Evolutionary conservation across 2,113 vertebrate species (phyloP).

Genomic region (Pontoporia blainvillei): DNA sequence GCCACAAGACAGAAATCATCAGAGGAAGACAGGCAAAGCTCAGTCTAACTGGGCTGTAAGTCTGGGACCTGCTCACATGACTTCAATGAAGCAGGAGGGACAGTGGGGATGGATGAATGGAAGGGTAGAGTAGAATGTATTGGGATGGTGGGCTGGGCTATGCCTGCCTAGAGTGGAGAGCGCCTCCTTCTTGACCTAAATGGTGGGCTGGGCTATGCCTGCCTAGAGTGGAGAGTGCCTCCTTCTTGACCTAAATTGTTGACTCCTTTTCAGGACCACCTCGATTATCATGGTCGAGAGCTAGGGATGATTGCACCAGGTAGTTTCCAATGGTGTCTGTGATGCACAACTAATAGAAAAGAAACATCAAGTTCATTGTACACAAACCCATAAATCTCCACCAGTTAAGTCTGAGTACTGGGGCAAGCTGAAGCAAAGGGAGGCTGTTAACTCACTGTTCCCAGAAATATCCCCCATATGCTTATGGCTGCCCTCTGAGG

Average conservation of each 20-base stretch:
- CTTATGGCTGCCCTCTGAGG: background rate
- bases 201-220: background rate
- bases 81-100: background rate
- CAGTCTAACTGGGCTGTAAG: background rate
- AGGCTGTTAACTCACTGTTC: background rate
- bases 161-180: background rate
- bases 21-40: background rate
- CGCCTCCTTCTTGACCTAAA: background rate
- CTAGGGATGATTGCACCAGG: background rate
- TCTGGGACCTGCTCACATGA: background rate
- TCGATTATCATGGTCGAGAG: background rate
- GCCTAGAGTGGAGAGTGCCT: background rate
- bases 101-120: background rate
- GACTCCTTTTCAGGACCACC: background rate
- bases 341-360: background rate
- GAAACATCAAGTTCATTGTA: background rate
- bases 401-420: background rate
- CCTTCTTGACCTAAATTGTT: background rate
- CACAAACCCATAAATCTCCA: background rate
- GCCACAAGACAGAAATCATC: background rate
- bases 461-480: background rate
- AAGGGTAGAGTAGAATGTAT: background rate
- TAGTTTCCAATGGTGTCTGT: background rate
- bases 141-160: background rate
- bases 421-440: background rate